A percentile compares a stretch with the other conserved stretches of the same genome.
phyloP scores from a whole-genome alignment of 2,888 invertebrate genomes.

The Chloromyia formosa region DNA sequence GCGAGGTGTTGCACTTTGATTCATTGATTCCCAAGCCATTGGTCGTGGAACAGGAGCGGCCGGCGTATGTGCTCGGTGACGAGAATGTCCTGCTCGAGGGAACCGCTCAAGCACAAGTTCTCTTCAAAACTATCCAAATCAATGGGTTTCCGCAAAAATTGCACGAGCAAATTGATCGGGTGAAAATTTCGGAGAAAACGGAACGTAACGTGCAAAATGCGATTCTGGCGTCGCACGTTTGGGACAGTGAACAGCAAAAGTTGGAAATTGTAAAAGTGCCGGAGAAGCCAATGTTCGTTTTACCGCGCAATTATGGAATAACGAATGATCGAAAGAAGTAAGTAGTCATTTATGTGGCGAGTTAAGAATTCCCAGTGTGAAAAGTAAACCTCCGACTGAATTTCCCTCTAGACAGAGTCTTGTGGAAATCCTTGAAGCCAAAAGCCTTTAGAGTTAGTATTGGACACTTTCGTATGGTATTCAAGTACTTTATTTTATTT shows the following conservation, averaged over 20 bases:
- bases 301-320: conserved; percentile 80
- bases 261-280: conserved; percentile 78
- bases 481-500: too few species aligned
- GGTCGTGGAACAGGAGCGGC: background rate
- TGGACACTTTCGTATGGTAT: too few species aligned
- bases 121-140: conserved; percentile 79
- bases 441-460: too few species aligned
- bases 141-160: conserved; percentile 71
- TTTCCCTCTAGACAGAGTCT: background rate
- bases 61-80: conserved; percentile 67
- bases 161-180: conserved; percentile 65
- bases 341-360: too few species aligned
- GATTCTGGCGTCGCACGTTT: conserved; percentile 72
- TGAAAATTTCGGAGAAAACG: conserved; percentile 65
- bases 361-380: background rate
- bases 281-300: conserved; percentile 74
- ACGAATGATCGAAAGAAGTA: conserved; percentile 76
- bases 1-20: background rate
- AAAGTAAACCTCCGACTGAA: background rate
- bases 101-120: conserved; percentile 78
- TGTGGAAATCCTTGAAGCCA: too few species aligned
- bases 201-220: conserved; percentile 72
- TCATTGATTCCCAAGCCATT: background rate
- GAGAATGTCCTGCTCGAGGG: conserved; percentile 76
- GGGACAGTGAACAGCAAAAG: conserved; percentile 82